Base-by-base conservation (phyloP, 1,140 invertebrate genomes). In the Calliopsis andreniformis region DNA sequence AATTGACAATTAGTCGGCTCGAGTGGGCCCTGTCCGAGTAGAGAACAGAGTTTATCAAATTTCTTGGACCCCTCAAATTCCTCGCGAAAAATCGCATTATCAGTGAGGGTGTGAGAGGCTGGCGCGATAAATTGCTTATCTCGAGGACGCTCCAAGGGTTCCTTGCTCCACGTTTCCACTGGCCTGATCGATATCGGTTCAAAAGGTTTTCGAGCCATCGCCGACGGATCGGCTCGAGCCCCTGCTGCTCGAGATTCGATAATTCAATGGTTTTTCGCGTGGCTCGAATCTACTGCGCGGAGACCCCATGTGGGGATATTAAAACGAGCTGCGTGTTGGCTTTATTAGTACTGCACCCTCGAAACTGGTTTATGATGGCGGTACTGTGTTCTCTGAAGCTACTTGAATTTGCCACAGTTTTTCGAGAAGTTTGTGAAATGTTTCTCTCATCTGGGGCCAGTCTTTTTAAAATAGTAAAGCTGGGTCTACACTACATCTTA, bases 291-390 rank as follows among this genome's bases (percentile, higher is more conserved):
- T 5, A 25, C 7, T 51, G 51, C 23, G 23, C 10, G 23, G 6
- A 25, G 59, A 42, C 16, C 47, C 3, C 43, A 49, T 35, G 53
- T 14, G 23, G 62, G 49, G 64, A 49, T 32, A 75, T 80, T 58
- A 73, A 70, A 64, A 30, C 70, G 59, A 64, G 70, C 59, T n/a
- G n/a, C n/a, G n/a, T n/a, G n/a, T n/a, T n/a, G n/a, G n/a, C 68
- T 62, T 62, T 71, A 47, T 62, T 51, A 51, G 43, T 20, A 23
- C 32, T 43, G 55, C 23, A 10, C 32, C n/a, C n/a, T n/a, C n/a
- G n/a, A n/a, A n/a, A n/a, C n/a, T n/a, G n/a, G n/a, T n/a, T n/a
- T n/a, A n/a, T n/a, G n/a, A n/a, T n/a, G n/a, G n/a, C n/a, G n/a
- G n/a, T n/a, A n/a, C n/a, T n/a, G n/a, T n/a, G n/a, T n/a, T n/a